phyloP scores from a whole-genome alignment of 1,140 invertebrate genomes.

The Procambarus clarkii region DNA sequence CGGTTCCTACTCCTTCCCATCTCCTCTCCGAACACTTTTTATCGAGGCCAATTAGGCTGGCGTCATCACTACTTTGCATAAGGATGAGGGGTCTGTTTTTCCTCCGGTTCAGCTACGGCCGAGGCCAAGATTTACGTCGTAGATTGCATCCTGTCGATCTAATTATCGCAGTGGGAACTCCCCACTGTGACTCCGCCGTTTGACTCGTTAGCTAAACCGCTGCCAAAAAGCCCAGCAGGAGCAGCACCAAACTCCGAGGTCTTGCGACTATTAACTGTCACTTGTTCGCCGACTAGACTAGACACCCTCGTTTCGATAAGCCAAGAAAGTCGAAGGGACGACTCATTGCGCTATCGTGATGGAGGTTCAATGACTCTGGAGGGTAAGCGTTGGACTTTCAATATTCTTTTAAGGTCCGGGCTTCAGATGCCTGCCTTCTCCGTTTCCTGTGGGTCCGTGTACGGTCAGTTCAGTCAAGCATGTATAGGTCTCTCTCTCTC shows the following conservation, averaged over 20 bases:
- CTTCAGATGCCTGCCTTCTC: not conserved
- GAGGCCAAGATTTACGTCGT: not conserved
- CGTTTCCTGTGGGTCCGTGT: too few relatives aligned
- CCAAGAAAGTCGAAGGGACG: not conserved
- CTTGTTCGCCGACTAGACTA: not conserved
- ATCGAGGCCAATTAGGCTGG: not conserved
- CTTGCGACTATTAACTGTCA: not conserved
- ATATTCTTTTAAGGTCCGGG: not conserved
- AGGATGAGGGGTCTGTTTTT: not conserved
- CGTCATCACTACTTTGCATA: slow-evolving; percentile 14
- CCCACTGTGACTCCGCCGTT: not conserved
- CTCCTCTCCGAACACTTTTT: not conserved
- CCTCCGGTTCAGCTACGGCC: not conserved
- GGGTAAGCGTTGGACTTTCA: not conserved
- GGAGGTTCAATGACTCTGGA: not conserved
- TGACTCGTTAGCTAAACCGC: not conserved
- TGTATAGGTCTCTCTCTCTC: too few relatives aligned
- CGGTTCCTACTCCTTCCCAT: not conserved
- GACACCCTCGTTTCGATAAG: slow-evolving; percentile 2
- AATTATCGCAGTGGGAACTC: slow-evolving; percentile 12
- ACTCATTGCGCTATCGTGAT: not conserved
- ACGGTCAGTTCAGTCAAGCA: not conserved
- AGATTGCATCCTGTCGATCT: slow-evolving; percentile 13
- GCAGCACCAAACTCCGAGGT: not conserved
- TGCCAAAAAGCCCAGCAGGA: not conserved